Conservation (phyloP, 2,888 invertebrate genomes). For the Hemicrepidius hirtus region DNA sequence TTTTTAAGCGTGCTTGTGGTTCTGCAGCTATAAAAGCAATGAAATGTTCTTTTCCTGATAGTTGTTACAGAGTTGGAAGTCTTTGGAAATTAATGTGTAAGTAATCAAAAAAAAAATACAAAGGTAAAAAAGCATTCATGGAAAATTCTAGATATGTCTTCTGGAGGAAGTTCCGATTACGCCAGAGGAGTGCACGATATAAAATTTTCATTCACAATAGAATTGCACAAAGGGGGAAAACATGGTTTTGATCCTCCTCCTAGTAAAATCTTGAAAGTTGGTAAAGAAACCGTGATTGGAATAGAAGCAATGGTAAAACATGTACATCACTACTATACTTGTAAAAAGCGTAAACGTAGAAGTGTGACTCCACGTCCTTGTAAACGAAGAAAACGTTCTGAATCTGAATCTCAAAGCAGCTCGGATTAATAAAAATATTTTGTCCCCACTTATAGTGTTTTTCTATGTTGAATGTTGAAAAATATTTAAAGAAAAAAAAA, state of each 20-base stretch:
- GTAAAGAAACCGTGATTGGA: slow-evolving; percentile 54
- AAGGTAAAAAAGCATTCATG: too few relatives aligned
- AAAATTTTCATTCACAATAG: slow-evolving; percentile 59
- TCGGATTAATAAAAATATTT: neutral
- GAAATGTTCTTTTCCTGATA: slow-evolving; percentile 41
- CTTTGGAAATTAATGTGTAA: slow-evolving; percentile 56
- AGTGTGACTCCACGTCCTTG: too few relatives aligned
- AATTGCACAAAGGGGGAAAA: slow-evolving; percentile 57
- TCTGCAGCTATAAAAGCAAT: slow-evolving; percentile 50
- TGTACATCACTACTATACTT: slow-evolving; percentile 36
- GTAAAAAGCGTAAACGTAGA: neutral
- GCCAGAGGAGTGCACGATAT: slow-evolving; percentile 55
- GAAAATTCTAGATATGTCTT: slow-evolving; percentile 51
- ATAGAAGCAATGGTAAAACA: slow-evolving; percentile 57
- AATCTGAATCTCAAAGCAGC: neutral
- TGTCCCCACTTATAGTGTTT: too few relatives aligned
- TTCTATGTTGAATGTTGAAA: too few relatives aligned
- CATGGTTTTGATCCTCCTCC: slow-evolving; percentile 55
- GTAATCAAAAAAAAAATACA: too few relatives aligned
- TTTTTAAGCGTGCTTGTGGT: slow-evolving; percentile 54
- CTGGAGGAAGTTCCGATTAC: slow-evolving; percentile 57
- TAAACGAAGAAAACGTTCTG: too few relatives aligned
- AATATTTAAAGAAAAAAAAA: too few relatives aligned
- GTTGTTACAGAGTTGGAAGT: slow-evolving; percentile 55
- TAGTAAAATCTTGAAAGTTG: slow-evolving; percentile 54